Conservation (phyloP, 2,113 vertebrate genomes). For the Diglossa brunneiventris region DNA sequence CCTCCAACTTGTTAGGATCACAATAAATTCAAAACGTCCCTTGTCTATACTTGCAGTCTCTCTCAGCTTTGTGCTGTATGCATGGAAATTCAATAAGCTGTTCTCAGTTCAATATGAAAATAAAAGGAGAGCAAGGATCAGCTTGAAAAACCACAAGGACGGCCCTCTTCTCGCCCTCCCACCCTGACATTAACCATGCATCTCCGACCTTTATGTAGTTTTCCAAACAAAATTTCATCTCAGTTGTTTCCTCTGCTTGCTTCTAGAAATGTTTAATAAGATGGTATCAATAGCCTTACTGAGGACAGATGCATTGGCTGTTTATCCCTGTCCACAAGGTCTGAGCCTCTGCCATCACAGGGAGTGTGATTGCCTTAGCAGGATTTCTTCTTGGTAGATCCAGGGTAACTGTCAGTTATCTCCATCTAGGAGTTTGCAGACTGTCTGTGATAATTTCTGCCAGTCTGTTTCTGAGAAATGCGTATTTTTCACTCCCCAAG, state of each 20-base stretch:
- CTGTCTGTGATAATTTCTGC: not conserved
- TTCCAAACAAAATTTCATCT: not conserved
- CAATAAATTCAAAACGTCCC: not conserved
- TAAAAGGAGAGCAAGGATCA: not conserved
- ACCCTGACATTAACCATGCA: not conserved
- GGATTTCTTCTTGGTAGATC: not conserved
- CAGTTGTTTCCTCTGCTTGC: not conserved
- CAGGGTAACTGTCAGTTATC: not conserved
- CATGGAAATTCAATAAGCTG: not conserved
- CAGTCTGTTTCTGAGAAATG: not conserved
- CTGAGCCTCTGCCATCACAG: not conserved
- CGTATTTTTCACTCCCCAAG: not conserved
- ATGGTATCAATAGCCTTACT: not conserved
- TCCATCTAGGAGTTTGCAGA: not conserved
- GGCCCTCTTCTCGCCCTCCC: not conserved
- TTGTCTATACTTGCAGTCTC: not conserved
- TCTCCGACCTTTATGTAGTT: fast-evolving
- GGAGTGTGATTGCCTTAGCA: not conserved
- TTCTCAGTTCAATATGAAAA: not conserved
- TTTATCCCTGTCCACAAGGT: not conserved
- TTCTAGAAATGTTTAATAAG: not conserved
- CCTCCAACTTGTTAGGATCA: not conserved
- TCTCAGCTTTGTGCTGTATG: not conserved
- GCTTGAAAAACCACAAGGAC: fast-evolving
- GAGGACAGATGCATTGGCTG: not conserved